These are phyloP conservation scores for Mycetomoellerius zeteki DNA, from an alignment of 1,140 invertebrate genomes.

Conservation along the genomic window DNA sequence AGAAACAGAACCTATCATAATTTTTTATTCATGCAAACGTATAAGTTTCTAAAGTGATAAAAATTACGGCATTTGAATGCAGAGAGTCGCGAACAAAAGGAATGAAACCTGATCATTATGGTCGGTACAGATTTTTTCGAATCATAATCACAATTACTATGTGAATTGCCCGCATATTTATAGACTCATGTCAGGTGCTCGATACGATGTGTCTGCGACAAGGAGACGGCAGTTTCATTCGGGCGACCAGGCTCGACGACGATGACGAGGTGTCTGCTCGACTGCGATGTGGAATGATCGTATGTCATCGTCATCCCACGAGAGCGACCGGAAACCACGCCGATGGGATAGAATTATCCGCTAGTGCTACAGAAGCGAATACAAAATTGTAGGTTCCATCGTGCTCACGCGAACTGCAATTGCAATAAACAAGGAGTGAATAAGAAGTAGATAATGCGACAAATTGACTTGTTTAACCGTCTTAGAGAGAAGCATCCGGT, in stretches of 20 bases:
- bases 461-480: conserved; percentile 13
- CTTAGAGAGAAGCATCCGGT: background rate
- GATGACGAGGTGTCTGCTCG: conserved; percentile 70
- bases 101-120: background rate
- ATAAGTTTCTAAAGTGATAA: background rate
- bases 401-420: conserved; percentile 18
- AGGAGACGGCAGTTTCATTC: conserved; percentile 63
- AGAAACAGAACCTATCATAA: background rate
- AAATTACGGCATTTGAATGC: background rate
- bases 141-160: conserved; percentile 70
- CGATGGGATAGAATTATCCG: conserved; percentile 37
- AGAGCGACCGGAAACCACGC: conserved; percentile 2
- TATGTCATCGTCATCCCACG: conserved; percentile 74
- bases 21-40: background rate
- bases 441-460: conserved; percentile 40
- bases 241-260: conserved; percentile 67
- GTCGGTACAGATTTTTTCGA: conserved; percentile 42
- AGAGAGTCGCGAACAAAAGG: background rate
- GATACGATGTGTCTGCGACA: conserved; percentile 63
- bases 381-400: conserved; percentile 28
- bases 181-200: conserved; percentile 73
- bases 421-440: conserved; percentile 10
- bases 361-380: conserved; percentile 1
- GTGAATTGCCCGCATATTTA: conserved; percentile 72
- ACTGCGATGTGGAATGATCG: conserved; percentile 77